Percentiles rank a stretch among this genome's conserved stretches.
phyloP scores from a whole-genome alignment of 2,888 invertebrate genomes.

The Fragum fragum region DNA sequence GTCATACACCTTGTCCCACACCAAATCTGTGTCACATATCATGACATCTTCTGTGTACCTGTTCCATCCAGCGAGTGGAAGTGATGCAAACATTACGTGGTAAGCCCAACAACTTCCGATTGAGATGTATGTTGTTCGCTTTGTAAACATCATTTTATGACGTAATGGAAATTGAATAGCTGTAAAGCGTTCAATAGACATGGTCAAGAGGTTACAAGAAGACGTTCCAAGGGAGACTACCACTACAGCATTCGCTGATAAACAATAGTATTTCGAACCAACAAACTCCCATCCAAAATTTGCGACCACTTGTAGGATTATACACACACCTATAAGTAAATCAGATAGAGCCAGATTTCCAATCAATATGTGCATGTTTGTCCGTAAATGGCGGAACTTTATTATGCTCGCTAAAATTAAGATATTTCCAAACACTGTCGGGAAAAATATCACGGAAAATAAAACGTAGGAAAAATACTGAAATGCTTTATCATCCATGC shows the following conservation, averaged over 20 bases:
- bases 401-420: conserved; percentile 49
- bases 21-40: conserved; percentile 53
- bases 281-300: conserved; percentile 35
- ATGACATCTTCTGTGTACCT: conserved; percentile 33
- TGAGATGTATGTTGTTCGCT: conserved; percentile 38
- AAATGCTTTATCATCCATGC: conserved; percentile 50
- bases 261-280: conserved; percentile 49
- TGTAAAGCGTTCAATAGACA: conserved; percentile 52
- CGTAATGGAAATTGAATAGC: conserved; percentile 48
- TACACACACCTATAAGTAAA: conserved; percentile 51
- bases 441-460: conserved; percentile 53
- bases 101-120: conserved; percentile 51
- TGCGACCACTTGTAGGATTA: conserved; percentile 43
- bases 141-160: conserved; percentile 43
- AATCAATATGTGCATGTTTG: conserved; percentile 59
- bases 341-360: conserved; percentile 60
- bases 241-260: conserved; percentile 47
- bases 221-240: conserved; percentile 59
- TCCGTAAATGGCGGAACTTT: conserved; percentile 49
- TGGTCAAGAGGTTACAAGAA: conserved; percentile 46
- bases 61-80: conserved; percentile 55
- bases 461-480: conserved; percentile 51
- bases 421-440: conserved; percentile 56
- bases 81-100: conserved; percentile 41
- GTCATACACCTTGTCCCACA: conserved; percentile 52